Evolutionary conservation across 2,113 vertebrate genomes (phyloP).

Genomic region (Syngnathus scovelli): DNA sequence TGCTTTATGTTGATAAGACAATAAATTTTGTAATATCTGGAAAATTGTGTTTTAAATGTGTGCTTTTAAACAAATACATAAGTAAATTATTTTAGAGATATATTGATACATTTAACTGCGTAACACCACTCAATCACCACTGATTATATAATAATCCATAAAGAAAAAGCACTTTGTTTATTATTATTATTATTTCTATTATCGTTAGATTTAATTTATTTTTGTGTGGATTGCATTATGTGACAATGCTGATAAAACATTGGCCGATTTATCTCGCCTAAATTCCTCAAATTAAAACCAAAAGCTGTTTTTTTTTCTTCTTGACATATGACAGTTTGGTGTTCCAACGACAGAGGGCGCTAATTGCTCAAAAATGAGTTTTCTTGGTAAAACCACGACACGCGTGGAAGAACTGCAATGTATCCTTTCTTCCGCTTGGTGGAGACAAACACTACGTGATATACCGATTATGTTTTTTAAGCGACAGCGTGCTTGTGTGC

Average conservation of each 20-base stretch:
- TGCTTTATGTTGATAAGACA: background rate
- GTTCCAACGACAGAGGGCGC: background rate
- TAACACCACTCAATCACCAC: background rate
- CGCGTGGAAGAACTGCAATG: background rate
- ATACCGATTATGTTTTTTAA: no score
- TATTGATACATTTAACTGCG: background rate
- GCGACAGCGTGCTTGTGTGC: no score
- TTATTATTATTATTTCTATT: no score
- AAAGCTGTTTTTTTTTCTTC: background rate
- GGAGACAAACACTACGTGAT: constrained; percentile 23
- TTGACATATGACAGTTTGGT: background rate
- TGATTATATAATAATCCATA: background rate
- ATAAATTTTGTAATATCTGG: constrained; percentile 6
- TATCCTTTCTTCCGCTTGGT: constrained; percentile 26
- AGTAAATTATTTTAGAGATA: background rate
- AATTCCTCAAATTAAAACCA: background rate
- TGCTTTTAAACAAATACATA: background rate
- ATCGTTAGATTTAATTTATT: no score
- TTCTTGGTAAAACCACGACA: background rate
- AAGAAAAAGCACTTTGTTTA: background rate
- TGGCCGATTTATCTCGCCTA: no score
- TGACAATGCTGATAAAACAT: no score
- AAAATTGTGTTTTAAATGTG: background rate
- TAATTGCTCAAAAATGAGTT: background rate
- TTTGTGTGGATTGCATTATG: no score